Conservation (phyloP, 2,888 invertebrate species). For the Stenodera caucasica region DNA sequence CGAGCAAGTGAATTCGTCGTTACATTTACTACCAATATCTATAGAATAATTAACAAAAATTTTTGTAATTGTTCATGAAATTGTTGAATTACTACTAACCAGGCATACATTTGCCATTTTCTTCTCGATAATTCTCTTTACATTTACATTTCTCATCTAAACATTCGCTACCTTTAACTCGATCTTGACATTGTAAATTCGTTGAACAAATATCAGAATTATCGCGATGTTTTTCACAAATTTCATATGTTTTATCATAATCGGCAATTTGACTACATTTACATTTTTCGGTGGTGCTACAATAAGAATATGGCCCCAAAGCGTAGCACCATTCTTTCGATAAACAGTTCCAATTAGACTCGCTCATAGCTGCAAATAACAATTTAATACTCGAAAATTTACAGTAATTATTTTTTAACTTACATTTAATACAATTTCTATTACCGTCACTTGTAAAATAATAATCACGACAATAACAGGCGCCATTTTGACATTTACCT, state of each 20-base stretch:
- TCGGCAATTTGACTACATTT: conserved; percentile 33
- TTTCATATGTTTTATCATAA: conserved; percentile 30
- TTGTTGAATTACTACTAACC: conserved; percentile 29
- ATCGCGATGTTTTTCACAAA: conserved; percentile 25
- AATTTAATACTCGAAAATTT: background rate
- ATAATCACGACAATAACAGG: conserved; percentile 40
- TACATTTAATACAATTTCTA: conserved; percentile 41
- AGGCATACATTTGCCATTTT: conserved; percentile 29
- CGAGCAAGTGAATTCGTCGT: conserved; percentile 17
- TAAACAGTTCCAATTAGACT: conserved; percentile 36
- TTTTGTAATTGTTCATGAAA: background rate
- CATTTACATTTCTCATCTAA: conserved; percentile 36
- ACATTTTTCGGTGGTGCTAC: conserved; percentile 32
- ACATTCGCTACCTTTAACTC: conserved; percentile 31
- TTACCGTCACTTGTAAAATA: conserved; percentile 38
- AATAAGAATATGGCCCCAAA: conserved; percentile 38
- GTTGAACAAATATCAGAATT: conserved; percentile 28
- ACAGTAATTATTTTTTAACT: conserved; percentile 16
- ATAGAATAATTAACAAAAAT: conserved; percentile 3
- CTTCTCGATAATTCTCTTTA: conserved; percentile 29
- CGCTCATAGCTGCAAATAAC: conserved; percentile 35
- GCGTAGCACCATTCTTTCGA: conserved; percentile 42
- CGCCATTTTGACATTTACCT: conserved; percentile 27
- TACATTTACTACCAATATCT: conserved; percentile 37
- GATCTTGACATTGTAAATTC: conserved; percentile 32